Conservation (phyloP, 2,888 invertebrate species). For the Pyrgus malvae region DNA sequence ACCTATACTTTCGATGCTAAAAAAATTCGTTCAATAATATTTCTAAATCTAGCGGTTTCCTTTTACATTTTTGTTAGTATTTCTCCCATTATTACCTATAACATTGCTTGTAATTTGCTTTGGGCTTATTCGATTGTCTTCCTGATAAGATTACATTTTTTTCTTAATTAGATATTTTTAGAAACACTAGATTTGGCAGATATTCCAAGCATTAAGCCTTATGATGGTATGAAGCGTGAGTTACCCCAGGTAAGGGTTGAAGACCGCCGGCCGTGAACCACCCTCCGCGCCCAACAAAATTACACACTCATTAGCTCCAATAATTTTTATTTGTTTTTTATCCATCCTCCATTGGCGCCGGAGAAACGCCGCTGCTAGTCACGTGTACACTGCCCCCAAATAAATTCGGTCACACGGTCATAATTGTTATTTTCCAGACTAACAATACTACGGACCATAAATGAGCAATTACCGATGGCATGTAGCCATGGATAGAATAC, state of each 20-base stretch:
- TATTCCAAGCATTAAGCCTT: slow-evolving; percentile 1
- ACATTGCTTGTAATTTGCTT: no score
- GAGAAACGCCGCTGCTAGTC: slow-evolving; percentile 37
- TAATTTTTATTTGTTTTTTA: slow-evolving; percentile 65
- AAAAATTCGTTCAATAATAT: no score
- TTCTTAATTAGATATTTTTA: not conserved
- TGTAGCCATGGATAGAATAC: not conserved
- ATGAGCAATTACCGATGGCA: not conserved
- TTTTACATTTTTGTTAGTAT: no score
- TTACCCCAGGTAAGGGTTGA: slow-evolving; percentile 57
- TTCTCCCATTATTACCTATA: no score
- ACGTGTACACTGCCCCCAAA: slow-evolving; percentile 14
- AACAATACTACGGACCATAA: not conserved
- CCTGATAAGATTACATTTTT: not conserved
- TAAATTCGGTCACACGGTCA: slow-evolving; percentile 33
- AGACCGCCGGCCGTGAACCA: slow-evolving; percentile 70
- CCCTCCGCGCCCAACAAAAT: slow-evolving; percentile 71
- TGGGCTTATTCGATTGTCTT: no score
- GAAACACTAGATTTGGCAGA: not conserved
- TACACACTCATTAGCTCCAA: slow-evolving; percentile 75
- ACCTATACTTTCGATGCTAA: no score
- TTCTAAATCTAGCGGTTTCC: no score
- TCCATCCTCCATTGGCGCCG: slow-evolving; percentile 43
- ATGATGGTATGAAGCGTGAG: slow-evolving; percentile 32
- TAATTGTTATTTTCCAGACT: not conserved